These are phyloP conservation scores for Zosterops hypoxanthus DNA, from an alignment of 2,113 vertebrate genomes.

Conservation along the genomic window DNA sequence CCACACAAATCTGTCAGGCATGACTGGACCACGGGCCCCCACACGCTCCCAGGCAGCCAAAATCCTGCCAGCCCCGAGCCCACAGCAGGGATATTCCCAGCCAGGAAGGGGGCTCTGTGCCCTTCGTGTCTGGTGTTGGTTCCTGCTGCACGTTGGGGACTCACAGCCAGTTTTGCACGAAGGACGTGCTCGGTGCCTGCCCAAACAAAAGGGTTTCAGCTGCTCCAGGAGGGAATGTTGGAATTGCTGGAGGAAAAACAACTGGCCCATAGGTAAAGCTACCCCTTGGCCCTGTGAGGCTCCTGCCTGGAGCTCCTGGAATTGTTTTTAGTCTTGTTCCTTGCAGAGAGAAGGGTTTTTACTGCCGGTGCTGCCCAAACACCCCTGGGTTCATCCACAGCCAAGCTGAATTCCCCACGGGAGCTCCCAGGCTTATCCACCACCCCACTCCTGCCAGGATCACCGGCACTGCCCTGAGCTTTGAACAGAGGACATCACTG, in stretches of 20 bases:
- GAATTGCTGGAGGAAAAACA: not conserved
- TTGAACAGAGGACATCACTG: not conserved
- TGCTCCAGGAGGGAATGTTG: not conserved
- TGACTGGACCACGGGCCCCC: not conserved
- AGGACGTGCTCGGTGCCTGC: not conserved
- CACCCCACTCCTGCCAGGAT: not conserved
- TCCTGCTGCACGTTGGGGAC: not conserved
- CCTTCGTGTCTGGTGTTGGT: not conserved
- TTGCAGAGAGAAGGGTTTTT: not conserved
- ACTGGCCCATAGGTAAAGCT: not conserved
- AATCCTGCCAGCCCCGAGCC: not conserved
- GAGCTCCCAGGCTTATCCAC: not conserved
- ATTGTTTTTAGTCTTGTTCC: fast-evolving
- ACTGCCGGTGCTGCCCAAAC: not conserved
- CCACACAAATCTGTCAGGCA: conserved; percentile 35
- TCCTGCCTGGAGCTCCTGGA: not conserved
- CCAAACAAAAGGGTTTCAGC: not conserved
- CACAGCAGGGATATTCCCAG: not conserved
- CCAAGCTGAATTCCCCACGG: not conserved
- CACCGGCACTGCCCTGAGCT: not conserved
- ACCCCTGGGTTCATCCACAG: not conserved
- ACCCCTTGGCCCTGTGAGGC: not conserved
- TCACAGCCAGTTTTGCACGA: not conserved
- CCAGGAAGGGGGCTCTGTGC: not conserved
- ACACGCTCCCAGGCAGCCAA: not conserved